These are phyloP conservation scores for Sceloporus undulatus DNA, from an alignment of 2,113 vertebrate genomes.

Conservation along the genomic window DNA sequence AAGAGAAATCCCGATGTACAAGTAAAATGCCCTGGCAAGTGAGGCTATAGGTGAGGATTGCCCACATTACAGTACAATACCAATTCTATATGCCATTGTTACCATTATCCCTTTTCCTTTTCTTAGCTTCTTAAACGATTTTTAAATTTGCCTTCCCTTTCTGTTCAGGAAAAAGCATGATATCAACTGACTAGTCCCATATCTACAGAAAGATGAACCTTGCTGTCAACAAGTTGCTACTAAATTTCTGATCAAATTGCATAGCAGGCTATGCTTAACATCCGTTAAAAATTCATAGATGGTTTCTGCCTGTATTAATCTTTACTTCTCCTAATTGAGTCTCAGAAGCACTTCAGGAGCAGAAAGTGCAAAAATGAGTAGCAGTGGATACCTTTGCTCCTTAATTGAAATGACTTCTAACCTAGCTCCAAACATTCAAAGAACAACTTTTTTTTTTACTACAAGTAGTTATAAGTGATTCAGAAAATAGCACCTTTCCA, in stretches of 20 bases:
- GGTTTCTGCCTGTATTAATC: neutral
- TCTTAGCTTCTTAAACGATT: neutral
- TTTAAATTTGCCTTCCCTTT: neutral
- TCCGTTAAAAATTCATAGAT: neutral
- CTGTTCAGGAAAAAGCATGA: too few relatives aligned
- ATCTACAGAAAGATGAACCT: neutral
- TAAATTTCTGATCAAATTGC: neutral
- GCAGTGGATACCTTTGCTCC: neutral
- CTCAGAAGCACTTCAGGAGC: neutral
- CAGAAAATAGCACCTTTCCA: constrained; percentile 6
- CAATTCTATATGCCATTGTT: neutral
- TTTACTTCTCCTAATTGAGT: neutral
- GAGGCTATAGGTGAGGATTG: neutral
- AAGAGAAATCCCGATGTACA: neutral
- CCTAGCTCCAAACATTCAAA: constrained; percentile 13
- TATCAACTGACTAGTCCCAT: neutral
- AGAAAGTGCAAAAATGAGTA: constrained; percentile 2
- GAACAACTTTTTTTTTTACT: neutral
- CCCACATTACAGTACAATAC: neutral
- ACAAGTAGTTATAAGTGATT: constrained; percentile 20
- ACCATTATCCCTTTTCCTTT: neutral
- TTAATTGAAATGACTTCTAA: constrained; percentile 29
- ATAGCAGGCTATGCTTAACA: neutral
- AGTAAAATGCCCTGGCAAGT: neutral
- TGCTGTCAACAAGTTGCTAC: neutral